Conservation (phyloP, 2,888 invertebrate species). For the Ditylenchus weischeri region DNA sequence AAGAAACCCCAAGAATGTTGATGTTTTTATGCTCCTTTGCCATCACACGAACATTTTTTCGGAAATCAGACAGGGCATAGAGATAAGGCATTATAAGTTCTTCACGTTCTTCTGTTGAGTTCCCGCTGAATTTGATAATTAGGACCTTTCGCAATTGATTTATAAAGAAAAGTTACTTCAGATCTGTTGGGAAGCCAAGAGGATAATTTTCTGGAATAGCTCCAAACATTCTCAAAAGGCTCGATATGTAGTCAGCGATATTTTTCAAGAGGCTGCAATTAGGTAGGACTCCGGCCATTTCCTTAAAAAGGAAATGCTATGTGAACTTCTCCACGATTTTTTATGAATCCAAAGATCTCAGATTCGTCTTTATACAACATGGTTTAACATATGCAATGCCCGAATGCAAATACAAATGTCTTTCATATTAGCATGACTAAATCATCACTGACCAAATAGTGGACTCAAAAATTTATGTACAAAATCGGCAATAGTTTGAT, state of each 20-base stretch:
- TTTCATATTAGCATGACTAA: conserved; percentile 21
- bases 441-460: conserved; percentile 2
- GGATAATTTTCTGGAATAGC: conserved; percentile 32
- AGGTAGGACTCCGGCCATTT: conserved; percentile 62
- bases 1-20: conserved; percentile 44
- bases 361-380: conserved; percentile 17
- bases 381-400: neutral
- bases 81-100: conserved; percentile 82
- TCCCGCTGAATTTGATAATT: conserved; percentile 13
- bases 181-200: conserved; percentile 34
- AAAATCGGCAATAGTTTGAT: neutral
- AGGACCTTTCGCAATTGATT: neutral
- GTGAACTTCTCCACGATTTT: too few relatives aligned
- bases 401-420: conserved; percentile 7
- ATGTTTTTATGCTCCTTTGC: conserved; percentile 49
- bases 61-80: conserved; percentile 78
- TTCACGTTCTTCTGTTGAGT: conserved; percentile 65
- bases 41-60: conserved; percentile 65
- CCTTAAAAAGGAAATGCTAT: conserved; percentile 44
- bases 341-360: conserved; percentile 4
- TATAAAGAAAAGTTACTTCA: conserved; percentile 17
- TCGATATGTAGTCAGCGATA: conserved; percentile 77
- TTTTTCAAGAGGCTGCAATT: conserved; percentile 69
- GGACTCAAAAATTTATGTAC: neutral
- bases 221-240: conserved; percentile 61